Conservation (phyloP, 2,113 vertebrate genomes). For the Platichthys flesus region DNA sequence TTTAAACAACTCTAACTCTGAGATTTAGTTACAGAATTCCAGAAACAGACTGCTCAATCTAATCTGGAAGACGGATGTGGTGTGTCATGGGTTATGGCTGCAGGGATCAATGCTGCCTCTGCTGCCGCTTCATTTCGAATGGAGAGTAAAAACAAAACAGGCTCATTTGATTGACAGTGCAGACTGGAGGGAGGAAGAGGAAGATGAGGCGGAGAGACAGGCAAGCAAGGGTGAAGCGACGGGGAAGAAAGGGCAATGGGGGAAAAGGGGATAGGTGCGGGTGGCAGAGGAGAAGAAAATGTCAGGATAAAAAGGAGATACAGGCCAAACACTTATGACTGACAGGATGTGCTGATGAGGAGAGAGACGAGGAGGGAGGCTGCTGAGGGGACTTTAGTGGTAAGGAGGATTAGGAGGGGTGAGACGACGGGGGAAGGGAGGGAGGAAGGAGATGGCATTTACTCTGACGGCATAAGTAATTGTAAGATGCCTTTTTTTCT, state of each 20-base stretch:
- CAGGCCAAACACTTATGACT: constrained; percentile 32
- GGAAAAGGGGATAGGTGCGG: background rate
- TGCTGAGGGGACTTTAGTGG: constrained; percentile 25
- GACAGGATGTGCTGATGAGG: constrained; percentile 45
- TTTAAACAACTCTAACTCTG: too few species aligned
- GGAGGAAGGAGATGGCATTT: constrained; percentile 44
- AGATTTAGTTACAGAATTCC: background rate
- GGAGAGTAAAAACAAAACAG: constrained; percentile 58
- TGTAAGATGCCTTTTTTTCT: background rate
- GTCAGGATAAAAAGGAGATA: constrained; percentile 25
- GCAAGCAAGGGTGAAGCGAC: constrained; percentile 3
- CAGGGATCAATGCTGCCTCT: constrained; percentile 12
- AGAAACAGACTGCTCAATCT: constrained; percentile 6
- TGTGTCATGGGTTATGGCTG: constrained; percentile 21
- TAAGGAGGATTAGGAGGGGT: constrained; percentile 42
- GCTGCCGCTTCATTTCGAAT: constrained; percentile 55
- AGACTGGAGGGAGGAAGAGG: constrained; percentile 45
- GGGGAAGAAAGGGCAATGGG: constrained; percentile 7
- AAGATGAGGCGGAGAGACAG: constrained; percentile 28
- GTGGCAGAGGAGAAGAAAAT: constrained; percentile 18
- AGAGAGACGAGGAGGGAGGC: constrained; percentile 21
- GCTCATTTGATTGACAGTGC: constrained; percentile 72
- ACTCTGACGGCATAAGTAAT: constrained; percentile 13
- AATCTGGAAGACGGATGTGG: constrained; percentile 15
- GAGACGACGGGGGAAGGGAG: background rate